Percentiles rank a stretch among this genome's conserved stretches.
Evolutionary conservation across 2,888 invertebrate species (phyloP).

Genomic region (Drosophila austrosaltans): DNA sequence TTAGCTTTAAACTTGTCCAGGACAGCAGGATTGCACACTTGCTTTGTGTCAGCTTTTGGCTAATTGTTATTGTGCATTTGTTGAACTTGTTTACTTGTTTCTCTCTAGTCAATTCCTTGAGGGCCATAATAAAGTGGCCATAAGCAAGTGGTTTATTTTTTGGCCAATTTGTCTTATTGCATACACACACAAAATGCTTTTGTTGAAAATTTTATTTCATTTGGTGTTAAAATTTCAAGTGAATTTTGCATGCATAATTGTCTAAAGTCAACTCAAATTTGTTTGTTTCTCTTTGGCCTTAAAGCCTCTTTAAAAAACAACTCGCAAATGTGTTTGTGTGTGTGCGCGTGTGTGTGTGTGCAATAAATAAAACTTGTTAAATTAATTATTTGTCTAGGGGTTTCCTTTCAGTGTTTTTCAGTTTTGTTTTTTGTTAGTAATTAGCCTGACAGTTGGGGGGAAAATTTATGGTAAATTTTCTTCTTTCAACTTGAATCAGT

Average conservation of each 20-base stretch:
- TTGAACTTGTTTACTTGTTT: constrained; percentile 18
- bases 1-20: constrained; percentile 12
- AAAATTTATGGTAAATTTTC: constrained; percentile 60
- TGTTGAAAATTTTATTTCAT: constrained; percentile 49
- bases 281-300: neutral
- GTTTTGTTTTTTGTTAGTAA: constrained; percentile 53
- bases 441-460: constrained; percentile 66
- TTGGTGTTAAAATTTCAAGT: constrained; percentile 53
- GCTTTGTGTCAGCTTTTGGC: constrained; percentile 42
- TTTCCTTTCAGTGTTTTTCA: constrained; percentile 17
- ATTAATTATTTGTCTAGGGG: constrained; percentile 28
- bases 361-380: constrained; percentile 32
- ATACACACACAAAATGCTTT: constrained; percentile 12
- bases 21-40: constrained; percentile 42
- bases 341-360: neutral
- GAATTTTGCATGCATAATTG: constrained; percentile 44
- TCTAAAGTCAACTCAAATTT: neutral
- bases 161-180: constrained; percentile 68
- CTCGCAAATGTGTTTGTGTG: neutral
- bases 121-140: constrained; percentile 17
- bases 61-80: constrained; percentile 74
- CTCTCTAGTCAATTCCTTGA: constrained; percentile 37
- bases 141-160: constrained; percentile 31
- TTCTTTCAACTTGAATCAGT: constrained; percentile 51
- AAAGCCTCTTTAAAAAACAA: constrained; percentile 24